Percentiles rank a stretch among this genome's conserved stretches.
Evolutionary conservation across 2,113 vertebrate genomes (phyloP).

Genomic region (Apeltes quadracus): DNA sequence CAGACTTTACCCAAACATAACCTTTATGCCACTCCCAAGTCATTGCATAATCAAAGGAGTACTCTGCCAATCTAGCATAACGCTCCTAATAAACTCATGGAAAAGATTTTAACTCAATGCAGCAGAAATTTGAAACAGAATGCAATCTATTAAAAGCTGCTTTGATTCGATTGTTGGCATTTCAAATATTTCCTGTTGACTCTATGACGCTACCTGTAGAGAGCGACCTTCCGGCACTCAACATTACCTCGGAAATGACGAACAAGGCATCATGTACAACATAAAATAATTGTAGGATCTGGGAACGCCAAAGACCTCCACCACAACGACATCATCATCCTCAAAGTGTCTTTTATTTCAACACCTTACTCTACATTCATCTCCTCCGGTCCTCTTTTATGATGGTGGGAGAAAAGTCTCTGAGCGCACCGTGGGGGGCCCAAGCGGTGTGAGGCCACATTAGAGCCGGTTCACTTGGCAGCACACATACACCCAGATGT

Average conservation of each 20-base stretch:
- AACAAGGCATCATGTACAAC: background rate
- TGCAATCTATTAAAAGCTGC: constrained; percentile 28
- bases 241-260: background rate
- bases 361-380: background rate
- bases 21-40: no score
- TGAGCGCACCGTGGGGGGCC: constrained; percentile 31
- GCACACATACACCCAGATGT: constrained; percentile 7
- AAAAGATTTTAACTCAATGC: no score
- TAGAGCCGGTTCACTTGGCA: constrained; percentile 39
- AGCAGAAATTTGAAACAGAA: no score
- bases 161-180: constrained; percentile 23
- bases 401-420: constrained; percentile 35
- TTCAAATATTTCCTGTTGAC: constrained; percentile 23
- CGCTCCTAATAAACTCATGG: no score
- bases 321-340: background rate
- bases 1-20: constrained; percentile 5
- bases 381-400: constrained; percentile 20
- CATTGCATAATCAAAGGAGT: no score
- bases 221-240: background rate
- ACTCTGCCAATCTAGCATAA: no score
- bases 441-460: constrained; percentile 40
- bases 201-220: background rate
- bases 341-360: constrained; percentile 7
- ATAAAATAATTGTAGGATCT: background rate
- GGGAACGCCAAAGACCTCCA: background rate